Percentiles rank a stretch among this genome's conserved stretches.
Conservation (phyloP, 2,888 invertebrate species). For the Notocelia uddmanniana region DNA sequence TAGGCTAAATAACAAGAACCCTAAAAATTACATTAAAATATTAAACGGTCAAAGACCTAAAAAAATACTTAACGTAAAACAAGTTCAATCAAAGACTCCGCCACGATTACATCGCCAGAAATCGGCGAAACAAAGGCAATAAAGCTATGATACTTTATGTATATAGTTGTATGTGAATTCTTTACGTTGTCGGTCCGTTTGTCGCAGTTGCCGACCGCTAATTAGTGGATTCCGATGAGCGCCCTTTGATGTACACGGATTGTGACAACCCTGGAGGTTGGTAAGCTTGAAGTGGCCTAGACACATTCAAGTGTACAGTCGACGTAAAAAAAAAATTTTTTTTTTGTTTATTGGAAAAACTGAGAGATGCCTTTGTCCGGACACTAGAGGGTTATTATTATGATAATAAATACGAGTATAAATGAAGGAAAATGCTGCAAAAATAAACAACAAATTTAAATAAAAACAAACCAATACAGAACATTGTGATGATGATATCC, state of each 20-base stretch:
- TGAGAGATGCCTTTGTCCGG: no score
- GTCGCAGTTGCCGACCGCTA: slow-evolving; percentile 54
- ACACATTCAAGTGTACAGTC: no score
- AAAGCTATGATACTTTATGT: slow-evolving; percentile 8
- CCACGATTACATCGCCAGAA: slow-evolving; percentile 24
- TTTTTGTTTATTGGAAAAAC: no score
- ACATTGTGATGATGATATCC: no score
- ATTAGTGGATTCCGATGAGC: slow-evolving; percentile 68
- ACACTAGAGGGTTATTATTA: no score
- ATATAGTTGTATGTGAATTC: slow-evolving; percentile 44
- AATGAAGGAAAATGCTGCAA: no score
- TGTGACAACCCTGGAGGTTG: slow-evolving; percentile 25
- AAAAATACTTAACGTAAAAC: background rate
- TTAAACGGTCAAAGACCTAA: background rate
- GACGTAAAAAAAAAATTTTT: no score
- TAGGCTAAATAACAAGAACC: background rate
- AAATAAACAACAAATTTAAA: no score
- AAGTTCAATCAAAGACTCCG: slow-evolving; percentile 8
- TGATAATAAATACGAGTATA: no score
- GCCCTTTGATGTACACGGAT: slow-evolving; percentile 64
- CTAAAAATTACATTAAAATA: background rate
- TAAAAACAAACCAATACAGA: no score
- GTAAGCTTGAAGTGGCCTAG: slow-evolving; percentile 4
- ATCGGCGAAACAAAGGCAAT: slow-evolving; percentile 36
- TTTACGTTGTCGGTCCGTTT: slow-evolving; percentile 45